A percentile compares a stretch with the other conserved stretches of the same genome.
These are phyloP conservation scores for Semnornis frantzii DNA, from an alignment of 2,113 vertebrate species.

Conservation along the genomic window DNA sequence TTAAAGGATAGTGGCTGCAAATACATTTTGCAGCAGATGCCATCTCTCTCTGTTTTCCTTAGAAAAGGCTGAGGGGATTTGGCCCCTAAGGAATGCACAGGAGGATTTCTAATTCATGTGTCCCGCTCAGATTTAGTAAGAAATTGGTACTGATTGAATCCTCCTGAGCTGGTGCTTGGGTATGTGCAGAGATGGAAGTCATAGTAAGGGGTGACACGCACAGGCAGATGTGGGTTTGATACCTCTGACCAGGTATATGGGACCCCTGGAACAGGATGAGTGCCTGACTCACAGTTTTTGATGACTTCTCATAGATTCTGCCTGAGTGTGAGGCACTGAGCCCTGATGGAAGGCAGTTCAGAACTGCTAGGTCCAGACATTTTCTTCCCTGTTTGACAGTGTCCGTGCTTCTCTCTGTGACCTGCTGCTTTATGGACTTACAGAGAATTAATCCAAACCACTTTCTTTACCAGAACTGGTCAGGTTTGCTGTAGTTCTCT, in stretches of 20 bases:
- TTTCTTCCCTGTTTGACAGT: neutral
- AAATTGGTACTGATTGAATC: neutral
- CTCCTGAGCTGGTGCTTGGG: neutral
- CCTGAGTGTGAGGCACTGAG: neutral
- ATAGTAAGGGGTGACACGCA: accelerated
- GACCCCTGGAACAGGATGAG: neutral
- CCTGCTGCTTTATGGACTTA: neutral
- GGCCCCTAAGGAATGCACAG: neutral
- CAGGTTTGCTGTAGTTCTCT: neutral
- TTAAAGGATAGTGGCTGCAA: neutral
- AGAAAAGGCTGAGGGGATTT: neutral
- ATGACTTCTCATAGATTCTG: neutral
- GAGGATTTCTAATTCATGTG: neutral
- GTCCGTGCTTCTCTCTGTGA: neutral
- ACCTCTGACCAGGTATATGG: neutral
- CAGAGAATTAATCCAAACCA: neutral
- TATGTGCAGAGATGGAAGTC: neutral
- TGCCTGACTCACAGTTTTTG: neutral
- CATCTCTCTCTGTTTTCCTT: neutral
- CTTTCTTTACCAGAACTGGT: neutral
- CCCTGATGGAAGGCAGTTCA: neutral
- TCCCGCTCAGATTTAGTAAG: neutral
- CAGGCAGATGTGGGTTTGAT: neutral
- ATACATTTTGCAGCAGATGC: neutral
- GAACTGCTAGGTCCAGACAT: neutral